Evolutionary conservation across 2,113 vertebrate species (phyloP), one percentile per base, ranked within the genome.

Genomic region (Mormyrus lacerda): DNA sequence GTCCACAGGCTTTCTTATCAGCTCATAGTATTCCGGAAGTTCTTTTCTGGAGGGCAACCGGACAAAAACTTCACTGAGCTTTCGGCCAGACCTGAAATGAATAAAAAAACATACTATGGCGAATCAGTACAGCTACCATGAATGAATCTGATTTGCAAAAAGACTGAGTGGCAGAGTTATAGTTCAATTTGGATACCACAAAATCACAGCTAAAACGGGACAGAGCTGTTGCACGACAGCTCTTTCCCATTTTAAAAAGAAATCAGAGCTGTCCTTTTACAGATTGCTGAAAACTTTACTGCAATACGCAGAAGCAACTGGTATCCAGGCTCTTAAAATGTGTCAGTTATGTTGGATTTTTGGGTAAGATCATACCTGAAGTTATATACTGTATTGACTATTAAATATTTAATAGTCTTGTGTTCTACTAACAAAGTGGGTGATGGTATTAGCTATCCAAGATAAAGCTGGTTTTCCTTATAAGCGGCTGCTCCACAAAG

Each of bases 1-100:
- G 94, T 99, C 98, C 91, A 99, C 98, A 1, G 98, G 98, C 89
- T 99, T 99, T 86, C 98, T 96, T 93, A 99, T 99, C 92, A 99
- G 95, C 93, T 99, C 98, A 50, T 99, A 99, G 93, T 99, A 99
- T 92, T 99, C 98, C 0, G 98, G 98, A 9, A 99, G 95, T 90
- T 99, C 98, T 94, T 99, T 99, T 89, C 97, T 96, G 9, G 98
- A 99, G 13, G 98, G 98, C 90, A 99, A 97, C 93, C 99, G 98
- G 92, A 99, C 98, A 93, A 99, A 99, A 88, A 98, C 98, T 96
- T 99, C 98, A 94, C 98, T 99, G 93, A 99, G 97, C 95, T 99
- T 98, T 61, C 98, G 96, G 91, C 98, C 98, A 92, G 97, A 96
- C 94, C 98, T 99, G 95, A 89, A 95, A 93, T 69, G 90, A 86